phyloP scores from a whole-genome alignment of 2,113 vertebrate genomes.

The Corythornis cristatus region DNA sequence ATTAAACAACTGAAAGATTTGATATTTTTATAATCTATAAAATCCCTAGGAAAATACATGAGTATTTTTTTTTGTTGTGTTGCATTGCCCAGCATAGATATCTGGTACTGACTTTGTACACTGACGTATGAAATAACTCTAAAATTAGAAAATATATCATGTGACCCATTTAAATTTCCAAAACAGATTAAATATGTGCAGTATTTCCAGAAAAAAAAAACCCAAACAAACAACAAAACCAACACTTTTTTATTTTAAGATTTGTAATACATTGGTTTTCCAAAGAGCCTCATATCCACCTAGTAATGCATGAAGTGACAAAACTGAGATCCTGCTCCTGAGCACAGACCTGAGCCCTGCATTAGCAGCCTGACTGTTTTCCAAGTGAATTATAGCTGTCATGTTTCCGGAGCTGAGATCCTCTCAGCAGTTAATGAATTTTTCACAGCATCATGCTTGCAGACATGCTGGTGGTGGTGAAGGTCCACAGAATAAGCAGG shows the following conservation, averaged over 20 bases:
- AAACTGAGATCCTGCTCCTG: not conserved
- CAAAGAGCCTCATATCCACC: not conserved
- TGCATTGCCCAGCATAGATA: not conserved
- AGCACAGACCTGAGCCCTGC: not conserved
- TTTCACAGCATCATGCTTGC: not conserved
- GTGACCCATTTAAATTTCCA: not conserved
- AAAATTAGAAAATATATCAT: not conserved
- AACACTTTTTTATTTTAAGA: not conserved
- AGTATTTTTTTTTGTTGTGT: not conserved
- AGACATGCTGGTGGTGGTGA: not conserved
- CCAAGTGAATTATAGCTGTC: not conserved
- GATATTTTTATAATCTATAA: not conserved
- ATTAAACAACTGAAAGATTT: not conserved
- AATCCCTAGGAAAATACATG: not conserved
- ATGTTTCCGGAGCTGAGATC: not conserved
- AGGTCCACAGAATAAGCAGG: not conserved
- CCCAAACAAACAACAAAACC: not conserved
- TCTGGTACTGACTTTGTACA: not conserved
- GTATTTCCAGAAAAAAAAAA: not conserved
- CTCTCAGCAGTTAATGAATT: not conserved
- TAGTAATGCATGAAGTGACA: not conserved
- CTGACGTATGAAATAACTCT: not conserved
- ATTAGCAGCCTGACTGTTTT: not conserved
- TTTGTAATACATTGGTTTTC: not conserved
- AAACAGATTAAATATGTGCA: not conserved